Evolutionary conservation across 2,797 vertebrate species (phyloP).

Genomic region (Echiichthys vipera): DNA sequence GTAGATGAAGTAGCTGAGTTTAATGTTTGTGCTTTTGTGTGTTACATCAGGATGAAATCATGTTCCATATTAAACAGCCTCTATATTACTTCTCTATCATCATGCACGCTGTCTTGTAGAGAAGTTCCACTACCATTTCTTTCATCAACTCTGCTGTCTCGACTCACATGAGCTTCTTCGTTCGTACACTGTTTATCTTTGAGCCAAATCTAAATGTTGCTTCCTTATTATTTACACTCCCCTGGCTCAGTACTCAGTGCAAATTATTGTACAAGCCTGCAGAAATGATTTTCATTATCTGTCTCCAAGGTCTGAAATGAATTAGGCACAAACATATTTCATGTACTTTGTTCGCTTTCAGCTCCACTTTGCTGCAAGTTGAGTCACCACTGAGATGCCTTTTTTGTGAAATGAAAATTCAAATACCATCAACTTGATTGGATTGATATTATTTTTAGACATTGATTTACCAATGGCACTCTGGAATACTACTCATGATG

Average conservation of each 20-base stretch:
- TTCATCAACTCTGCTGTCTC: not conserved
- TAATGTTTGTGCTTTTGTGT: not conserved
- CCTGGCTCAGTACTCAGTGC: not conserved
- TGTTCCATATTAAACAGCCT: conserved; percentile 1
- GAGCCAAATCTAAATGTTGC: no score
- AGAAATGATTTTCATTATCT: conserved; percentile 42
- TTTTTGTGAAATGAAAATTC: not conserved
- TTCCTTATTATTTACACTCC: conserved; percentile 15
- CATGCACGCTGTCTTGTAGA: no score
- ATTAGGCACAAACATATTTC: conserved; percentile 12
- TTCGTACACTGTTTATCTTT: not conserved
- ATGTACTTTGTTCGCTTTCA: conserved; percentile 10
- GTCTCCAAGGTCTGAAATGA: conserved; percentile 23
- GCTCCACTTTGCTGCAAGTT: not conserved
- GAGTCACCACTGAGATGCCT: not conserved
- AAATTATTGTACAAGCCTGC: conserved; percentile 26
- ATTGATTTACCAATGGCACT: not conserved
- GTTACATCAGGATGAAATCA: not conserved
- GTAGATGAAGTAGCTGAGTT: not conserved
- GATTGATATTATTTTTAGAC: not conserved
- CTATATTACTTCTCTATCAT: not conserved
- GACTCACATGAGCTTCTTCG: not conserved
- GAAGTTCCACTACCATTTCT: no score
- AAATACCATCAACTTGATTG: not conserved
- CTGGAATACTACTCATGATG: not conserved